These are phyloP conservation scores for Melanotaenia maccullochi DNA, from an alignment of 2,797 vertebrate genomes.

Conservation along the genomic window DNA sequence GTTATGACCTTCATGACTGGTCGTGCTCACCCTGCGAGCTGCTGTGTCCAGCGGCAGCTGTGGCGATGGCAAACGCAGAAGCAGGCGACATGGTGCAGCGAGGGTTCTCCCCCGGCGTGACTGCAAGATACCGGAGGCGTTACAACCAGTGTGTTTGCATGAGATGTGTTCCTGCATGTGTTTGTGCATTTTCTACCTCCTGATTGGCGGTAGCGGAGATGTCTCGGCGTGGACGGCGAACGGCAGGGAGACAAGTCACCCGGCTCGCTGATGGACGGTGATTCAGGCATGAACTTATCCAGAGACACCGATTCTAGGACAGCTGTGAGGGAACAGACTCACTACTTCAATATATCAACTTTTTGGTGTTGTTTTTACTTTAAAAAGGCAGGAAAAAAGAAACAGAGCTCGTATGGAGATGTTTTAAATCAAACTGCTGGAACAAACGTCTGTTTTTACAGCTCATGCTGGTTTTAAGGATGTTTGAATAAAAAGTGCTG, in stretches of 20 bases:
- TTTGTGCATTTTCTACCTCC: slow-evolving; percentile 69
- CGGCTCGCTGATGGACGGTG: slow-evolving; percentile 76
- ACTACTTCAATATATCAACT: not conserved
- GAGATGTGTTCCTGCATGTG: not conserved
- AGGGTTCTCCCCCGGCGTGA: slow-evolving; percentile 85
- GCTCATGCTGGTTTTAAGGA: too few species aligned
- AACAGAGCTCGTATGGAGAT: not conserved
- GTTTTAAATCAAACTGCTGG: too few species aligned
- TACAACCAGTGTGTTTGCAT: not conserved
- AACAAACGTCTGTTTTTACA: too few species aligned
- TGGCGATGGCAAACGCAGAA: slow-evolving; percentile 95
- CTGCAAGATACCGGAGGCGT: slow-evolving; percentile 65
- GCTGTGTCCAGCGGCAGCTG: slow-evolving; percentile 91
- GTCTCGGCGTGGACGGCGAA: slow-evolving; percentile 90
- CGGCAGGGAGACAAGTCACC: slow-evolving; percentile 89
- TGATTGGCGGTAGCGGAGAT: slow-evolving; percentile 88
- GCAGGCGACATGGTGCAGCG: slow-evolving; percentile 91
- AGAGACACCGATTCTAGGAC: slow-evolving; percentile 88
- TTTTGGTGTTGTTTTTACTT: not conserved
- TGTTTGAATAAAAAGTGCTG: too few species aligned
- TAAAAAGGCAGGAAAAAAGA: not conserved
- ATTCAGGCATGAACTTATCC: slow-evolving; percentile 88
- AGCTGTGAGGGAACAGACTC: slow-evolving; percentile 71
- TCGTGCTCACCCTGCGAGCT: slow-evolving; percentile 88
- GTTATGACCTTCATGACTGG: slow-evolving; percentile 14